phyloP scores from a whole-genome alignment of 2,888 invertebrate species.

The Boloria euphrosyne region DNA sequence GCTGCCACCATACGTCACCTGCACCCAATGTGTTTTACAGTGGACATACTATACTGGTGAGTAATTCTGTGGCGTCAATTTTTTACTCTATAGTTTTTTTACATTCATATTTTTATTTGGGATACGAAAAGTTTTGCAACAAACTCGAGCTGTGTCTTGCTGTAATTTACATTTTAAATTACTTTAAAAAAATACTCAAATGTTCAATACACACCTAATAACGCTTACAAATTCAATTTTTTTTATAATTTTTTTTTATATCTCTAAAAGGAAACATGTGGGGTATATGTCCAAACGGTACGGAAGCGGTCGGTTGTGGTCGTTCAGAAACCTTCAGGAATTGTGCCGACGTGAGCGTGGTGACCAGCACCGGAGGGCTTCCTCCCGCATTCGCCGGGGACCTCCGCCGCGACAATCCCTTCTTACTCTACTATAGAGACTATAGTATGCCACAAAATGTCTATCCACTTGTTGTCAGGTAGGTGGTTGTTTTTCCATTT shows the following conservation, averaged over 20 bases:
- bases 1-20: conserved; percentile 91
- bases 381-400: conserved; percentile 86
- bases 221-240: too few relatives aligned
- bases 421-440: conserved; percentile 89
- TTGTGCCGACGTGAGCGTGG: conserved; percentile 93
- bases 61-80: not conserved
- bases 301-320: conserved; percentile 94
- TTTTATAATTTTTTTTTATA: too few relatives aligned
- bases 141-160: too few relatives aligned
- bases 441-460: conserved; percentile 85
- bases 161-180: too few relatives aligned
- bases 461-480: conserved; percentile 90
- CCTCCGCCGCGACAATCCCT: conserved; percentile 85
- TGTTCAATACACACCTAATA: too few relatives aligned
- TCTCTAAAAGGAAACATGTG: conserved; percentile 89
- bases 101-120: too few relatives aligned
- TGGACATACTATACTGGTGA: conserved; percentile 94
- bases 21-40: conserved; percentile 94
- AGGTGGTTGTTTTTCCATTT: conserved; percentile 44
- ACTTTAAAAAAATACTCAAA: too few relatives aligned
- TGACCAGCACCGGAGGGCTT: conserved; percentile 89
- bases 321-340: conserved; percentile 94
- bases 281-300: conserved; percentile 93
- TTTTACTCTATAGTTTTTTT: not conserved
- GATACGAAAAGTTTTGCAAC: too few relatives aligned